Percentiles rank a stretch among this genome's conserved stretches.
Conservation (phyloP, 1,140 invertebrate species). For the Radopholus similis region DNA sequence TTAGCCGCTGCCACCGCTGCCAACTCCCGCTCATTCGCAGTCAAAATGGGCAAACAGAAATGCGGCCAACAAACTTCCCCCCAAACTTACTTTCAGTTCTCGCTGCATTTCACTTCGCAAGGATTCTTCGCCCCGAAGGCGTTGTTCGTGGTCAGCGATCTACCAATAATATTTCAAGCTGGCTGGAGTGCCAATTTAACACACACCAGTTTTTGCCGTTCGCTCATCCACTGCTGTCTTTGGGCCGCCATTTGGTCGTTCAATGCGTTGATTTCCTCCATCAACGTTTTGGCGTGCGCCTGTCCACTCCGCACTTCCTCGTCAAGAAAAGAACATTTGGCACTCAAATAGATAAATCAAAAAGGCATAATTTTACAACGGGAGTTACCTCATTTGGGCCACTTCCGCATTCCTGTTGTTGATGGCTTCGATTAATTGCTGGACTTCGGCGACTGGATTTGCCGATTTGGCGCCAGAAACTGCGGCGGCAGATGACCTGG, state of each 20-base stretch:
- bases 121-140: conserved; percentile 2
- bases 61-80: not conserved
- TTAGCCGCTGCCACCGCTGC: not conserved
- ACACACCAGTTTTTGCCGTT: not conserved
- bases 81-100: not conserved
- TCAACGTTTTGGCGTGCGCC: conserved; percentile 11
- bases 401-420: not conserved
- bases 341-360: conserved; percentile 11
- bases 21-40: not conserved
- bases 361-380: not conserved
- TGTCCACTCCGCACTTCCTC: conserved; percentile 13
- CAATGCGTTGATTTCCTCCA: conserved; percentile 14
- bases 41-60: not conserved
- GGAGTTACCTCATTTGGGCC: conserved; percentile 3
- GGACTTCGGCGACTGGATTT: not conserved
- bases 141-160: conserved; percentile 4
- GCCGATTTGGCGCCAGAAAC: not conserved
- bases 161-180: too few relatives aligned
- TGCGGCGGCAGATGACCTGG: not conserved
- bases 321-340: conserved; percentile 21
- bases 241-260: not conserved
- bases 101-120: not conserved
- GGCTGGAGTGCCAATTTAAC: too few relatives aligned
- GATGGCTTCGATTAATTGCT: conserved; percentile 13
- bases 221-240: not conserved